Base-by-base conservation (phyloP, 2,888 invertebrate species). In the Schizaphis graminum region DNA sequence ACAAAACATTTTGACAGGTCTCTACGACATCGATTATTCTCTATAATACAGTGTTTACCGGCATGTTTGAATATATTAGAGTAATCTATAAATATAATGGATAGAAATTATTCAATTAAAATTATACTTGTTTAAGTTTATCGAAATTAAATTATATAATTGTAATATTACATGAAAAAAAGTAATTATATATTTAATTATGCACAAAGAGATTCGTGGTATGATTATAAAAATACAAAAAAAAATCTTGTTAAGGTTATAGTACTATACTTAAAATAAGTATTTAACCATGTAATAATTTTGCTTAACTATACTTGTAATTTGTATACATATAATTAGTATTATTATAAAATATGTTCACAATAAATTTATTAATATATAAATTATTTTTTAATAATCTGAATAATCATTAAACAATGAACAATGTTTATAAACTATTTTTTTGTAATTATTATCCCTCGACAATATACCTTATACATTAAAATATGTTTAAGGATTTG, bases 1-100 rank as follows among this genome's bases (percentile, higher is more conserved):
- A 93, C 53, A 89, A 93, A 93, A 93, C 53, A 41, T 41, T 93
- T 93, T 89, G 92, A 93, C 92, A 92, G 49, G 16, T 53, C 67
- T 41, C 61, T 21, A 92, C 49, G 61, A 92, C 47, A 49, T 67
- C 92, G 87, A 67, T 87, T 92, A 92, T 92, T 87, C 16, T 13
- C 49, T 26, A 92, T 44, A 61, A 86, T 86, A 47, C 8, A 87
- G 35, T 4, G 47, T 87, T 87, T 21, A 28, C 47, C 67, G 16
- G 24, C 56, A 28, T 35, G 35, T 35, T 61, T 49, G 61, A 61
- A 86, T 28, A 44, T 8, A 44, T 41, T 56, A 44, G 21, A 85
- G 41, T 44, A 56, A 89, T 24, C n/a, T 47, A 35, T 28, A 35
- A 16, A 35, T 77, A 26, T 11, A 49, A 57, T 53, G 16, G n/a